Evolutionary conservation across 2,113 vertebrate genomes (phyloP).

Genomic region (Macrotus californicus): DNA sequence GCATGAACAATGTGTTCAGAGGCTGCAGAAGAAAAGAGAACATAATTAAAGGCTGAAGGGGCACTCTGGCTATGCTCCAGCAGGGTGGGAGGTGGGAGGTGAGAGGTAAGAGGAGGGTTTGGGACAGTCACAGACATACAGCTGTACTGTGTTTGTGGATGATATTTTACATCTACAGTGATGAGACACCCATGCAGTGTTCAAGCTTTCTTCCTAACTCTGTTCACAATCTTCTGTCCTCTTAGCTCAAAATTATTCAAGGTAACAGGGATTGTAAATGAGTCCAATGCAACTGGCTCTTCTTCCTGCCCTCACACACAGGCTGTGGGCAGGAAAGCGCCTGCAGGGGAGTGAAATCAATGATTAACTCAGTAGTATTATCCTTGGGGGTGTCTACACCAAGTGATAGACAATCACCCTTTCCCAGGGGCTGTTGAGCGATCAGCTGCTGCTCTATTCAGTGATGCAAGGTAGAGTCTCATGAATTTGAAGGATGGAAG

Average conservation of each 20-base stretch:
- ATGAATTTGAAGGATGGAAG: slow-evolving; percentile 44
- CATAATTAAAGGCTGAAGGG: not conserved
- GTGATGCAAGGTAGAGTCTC: slow-evolving; percentile 20
- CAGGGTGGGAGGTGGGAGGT: not conserved
- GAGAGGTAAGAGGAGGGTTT: not conserved
- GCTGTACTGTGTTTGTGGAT: not conserved
- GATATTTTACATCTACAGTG: not conserved
- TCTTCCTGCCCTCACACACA: not conserved
- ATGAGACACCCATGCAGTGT: not conserved
- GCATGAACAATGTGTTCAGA: slow-evolving; percentile 92
- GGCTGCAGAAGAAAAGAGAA: slow-evolving; percentile 78
- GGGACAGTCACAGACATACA: not conserved
- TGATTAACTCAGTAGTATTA: slow-evolving; percentile 37
- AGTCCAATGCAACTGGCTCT: not conserved
- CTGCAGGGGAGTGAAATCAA: slow-evolving; percentile 21
- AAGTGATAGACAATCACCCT: slow-evolving; percentile 38
- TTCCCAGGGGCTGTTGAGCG: not conserved
- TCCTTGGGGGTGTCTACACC: not conserved
- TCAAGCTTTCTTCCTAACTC: not conserved
- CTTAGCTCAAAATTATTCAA: not conserved
- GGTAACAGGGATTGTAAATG: not conserved
- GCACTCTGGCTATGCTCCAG: not conserved
- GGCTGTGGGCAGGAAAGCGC: not conserved
- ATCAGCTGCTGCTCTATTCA: slow-evolving; percentile 56
- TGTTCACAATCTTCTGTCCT: not conserved